Evolutionary conservation across 2,797 vertebrate species (phyloP), one percentile per base, ranked within the genome.

Genomic region (Hyperoplus immaculatus): DNA sequence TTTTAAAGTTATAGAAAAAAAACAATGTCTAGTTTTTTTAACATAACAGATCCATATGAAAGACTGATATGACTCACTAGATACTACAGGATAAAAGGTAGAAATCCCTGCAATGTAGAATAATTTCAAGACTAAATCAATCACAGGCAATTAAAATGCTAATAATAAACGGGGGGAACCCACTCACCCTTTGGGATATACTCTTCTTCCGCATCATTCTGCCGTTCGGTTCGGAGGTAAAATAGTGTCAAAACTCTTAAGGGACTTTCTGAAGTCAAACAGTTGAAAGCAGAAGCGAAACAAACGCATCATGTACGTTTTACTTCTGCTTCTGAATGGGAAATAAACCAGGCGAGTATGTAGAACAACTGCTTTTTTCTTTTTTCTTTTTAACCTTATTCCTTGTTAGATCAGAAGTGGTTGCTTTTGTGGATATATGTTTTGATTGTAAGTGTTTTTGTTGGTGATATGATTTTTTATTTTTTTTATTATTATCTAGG

Each of bases 201-300:
- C 49, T 82, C 68, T 45, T 65, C 62, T 75, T 77, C 29, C 38
- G 87, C 86, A 82, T 88, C 56, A 15, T 77, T 72, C 55, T 62
- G n/a, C 13, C 50, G 11, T 50, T 12, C 11, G 0, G 1, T 56
- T 29, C 1, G 0, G 7, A 69, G 36, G 7, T 39, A 7, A 53
- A n/a, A 13, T 14, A 16, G 59, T 41, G 38, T 80, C 29, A 65
- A 81, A 79, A 75, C 29, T 21, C 62, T 76, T 79, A 50, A 36
- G 47, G 13, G 56, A 65, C 54, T 72, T 10, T 72, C 55, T 66
- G 29, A 29, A 29, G 51, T 45, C 0, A 3, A 45, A 4, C 16
- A 1, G 0, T 14, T 3, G 4, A 54, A 87, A 88, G 67, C 75
- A 84, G 89, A 92, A 93, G 83, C 86, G 86, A 91, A 90, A 91